Evolutionary conservation across 2,797 vertebrate genomes (phyloP).

Genomic region (Anguilla megastoma): DNA sequence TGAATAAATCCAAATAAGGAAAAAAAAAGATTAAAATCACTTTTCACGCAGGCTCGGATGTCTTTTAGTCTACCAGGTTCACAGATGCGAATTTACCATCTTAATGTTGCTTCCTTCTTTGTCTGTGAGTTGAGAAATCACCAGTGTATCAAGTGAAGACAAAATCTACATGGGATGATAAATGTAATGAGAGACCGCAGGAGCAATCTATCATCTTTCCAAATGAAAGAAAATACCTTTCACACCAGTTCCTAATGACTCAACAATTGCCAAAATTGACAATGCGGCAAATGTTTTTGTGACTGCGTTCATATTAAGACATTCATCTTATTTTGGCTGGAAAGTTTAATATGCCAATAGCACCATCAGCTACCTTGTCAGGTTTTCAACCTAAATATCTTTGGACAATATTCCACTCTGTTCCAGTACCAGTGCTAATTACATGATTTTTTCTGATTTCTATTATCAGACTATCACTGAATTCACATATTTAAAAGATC

Average conservation of each 20-base stretch:
- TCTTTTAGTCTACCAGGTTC: background rate
- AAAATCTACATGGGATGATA: conserved; percentile 12
- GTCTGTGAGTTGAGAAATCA: background rate
- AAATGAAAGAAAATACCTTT: conserved; percentile 38
- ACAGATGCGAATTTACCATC: background rate
- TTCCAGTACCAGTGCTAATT: background rate
- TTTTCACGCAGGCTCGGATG: background rate
- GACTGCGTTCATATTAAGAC: conserved; percentile 37
- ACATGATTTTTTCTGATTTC: background rate
- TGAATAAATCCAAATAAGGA: conserved; percentile 2
- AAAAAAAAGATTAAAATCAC: background rate
- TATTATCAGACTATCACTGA: background rate
- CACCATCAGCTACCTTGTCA: conserved; percentile 37
- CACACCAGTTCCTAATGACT: conserved; percentile 49
- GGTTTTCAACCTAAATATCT: background rate
- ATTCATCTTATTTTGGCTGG: conserved; percentile 44
- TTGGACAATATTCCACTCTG: background rate
- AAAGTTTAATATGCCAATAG: conserved; percentile 41
- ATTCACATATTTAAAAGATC: background rate
- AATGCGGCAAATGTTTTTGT: conserved; percentile 44
- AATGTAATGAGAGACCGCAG: conserved; percentile 12
- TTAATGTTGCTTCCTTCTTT: background rate
- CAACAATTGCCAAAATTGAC: conserved; percentile 47
- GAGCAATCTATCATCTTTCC: conserved; percentile 1
- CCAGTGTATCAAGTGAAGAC: background rate